phyloP scores from a whole-genome alignment of 1,140 invertebrate species.

The Galendromus occidentalis region DNA sequence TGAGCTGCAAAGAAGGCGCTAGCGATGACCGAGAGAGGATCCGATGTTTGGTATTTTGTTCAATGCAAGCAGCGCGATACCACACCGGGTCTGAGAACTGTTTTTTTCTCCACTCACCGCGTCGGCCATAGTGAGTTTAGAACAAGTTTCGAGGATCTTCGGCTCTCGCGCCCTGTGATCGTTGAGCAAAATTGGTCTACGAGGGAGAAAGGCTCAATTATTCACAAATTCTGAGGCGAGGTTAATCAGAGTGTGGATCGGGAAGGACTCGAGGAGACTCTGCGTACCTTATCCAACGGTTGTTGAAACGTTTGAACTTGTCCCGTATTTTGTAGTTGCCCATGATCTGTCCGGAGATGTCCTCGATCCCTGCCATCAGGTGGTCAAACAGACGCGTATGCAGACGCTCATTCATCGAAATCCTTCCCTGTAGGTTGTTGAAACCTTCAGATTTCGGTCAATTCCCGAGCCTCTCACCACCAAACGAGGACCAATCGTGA shows the following conservation, averaged over 20 bases:
- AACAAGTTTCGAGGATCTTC: conserved; percentile 80
- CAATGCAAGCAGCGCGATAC: too few species aligned
- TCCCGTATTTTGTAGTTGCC: conserved; percentile 81
- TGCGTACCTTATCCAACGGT: conserved; percentile 1
- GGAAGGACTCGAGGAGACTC: neutral
- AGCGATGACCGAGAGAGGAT: too few species aligned
- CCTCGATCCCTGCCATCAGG: conserved; percentile 83
- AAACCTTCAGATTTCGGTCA: neutral
- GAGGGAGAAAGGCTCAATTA: conserved; percentile 6
- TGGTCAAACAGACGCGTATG: conserved; percentile 63
- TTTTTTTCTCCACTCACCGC: conserved; percentile 29
- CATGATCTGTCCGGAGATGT: conserved; percentile 76
- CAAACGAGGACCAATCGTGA: neutral
- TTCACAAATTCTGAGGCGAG: neutral
- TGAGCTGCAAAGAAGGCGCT: neutral
- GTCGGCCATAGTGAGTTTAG: conserved; percentile 73
- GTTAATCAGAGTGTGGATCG: neutral
- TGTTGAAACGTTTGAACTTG: conserved; percentile 37
- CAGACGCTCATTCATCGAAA: conserved; percentile 6
- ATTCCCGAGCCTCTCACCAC: neutral
- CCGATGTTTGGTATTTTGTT: too few species aligned
- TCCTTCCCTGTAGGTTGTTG: neutral
- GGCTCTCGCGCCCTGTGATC: conserved; percentile 41
- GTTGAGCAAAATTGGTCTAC: conserved; percentile 13
- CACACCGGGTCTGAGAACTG: too few species aligned